phyloP scores from a whole-genome alignment of 2,797 vertebrate genomes.

The Pteropus rufus region DNA sequence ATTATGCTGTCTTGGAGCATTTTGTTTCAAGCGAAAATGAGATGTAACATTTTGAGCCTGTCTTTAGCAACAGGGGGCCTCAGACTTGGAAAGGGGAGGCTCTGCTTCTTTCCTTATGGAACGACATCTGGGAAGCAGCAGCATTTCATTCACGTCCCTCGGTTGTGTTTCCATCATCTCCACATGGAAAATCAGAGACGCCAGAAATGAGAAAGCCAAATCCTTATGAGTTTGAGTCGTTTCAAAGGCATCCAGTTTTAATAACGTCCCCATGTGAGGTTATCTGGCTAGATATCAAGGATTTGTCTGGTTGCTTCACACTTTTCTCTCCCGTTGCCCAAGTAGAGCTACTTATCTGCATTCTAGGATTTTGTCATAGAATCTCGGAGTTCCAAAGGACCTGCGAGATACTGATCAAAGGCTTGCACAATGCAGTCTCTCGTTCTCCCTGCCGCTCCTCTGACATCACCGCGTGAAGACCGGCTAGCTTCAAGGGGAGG shows the following conservation, averaged over 20 bases:
- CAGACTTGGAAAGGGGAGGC: not conserved
- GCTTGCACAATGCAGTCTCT: not conserved
- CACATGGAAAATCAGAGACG: not conserved
- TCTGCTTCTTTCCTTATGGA: not conserved
- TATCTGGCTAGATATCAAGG: not conserved
- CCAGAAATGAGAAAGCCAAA: not conserved
- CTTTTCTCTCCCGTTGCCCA: not conserved
- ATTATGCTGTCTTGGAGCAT: not conserved
- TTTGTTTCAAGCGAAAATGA: conserved; percentile 10
- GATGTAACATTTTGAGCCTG: not conserved
- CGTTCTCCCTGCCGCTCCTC: not conserved
- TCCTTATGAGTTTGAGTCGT: not conserved
- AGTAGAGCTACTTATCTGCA: not conserved
- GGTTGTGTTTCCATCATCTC: not conserved
- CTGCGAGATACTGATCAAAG: not conserved
- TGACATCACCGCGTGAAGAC: not conserved
- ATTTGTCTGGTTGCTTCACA: not conserved
- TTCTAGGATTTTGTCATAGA: conserved; percentile 23
- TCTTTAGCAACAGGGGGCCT: not conserved
- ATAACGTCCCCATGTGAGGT: not conserved
- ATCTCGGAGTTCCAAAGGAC: not conserved
- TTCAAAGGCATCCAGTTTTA: not conserved
- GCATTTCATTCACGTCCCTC: not conserved
- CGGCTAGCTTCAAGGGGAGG: not conserved
- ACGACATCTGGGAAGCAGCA: not conserved